Base-by-base conservation (phyloP, 2,797 vertebrate genomes). In the Sternarchorhynchus goeldii region DNA sequence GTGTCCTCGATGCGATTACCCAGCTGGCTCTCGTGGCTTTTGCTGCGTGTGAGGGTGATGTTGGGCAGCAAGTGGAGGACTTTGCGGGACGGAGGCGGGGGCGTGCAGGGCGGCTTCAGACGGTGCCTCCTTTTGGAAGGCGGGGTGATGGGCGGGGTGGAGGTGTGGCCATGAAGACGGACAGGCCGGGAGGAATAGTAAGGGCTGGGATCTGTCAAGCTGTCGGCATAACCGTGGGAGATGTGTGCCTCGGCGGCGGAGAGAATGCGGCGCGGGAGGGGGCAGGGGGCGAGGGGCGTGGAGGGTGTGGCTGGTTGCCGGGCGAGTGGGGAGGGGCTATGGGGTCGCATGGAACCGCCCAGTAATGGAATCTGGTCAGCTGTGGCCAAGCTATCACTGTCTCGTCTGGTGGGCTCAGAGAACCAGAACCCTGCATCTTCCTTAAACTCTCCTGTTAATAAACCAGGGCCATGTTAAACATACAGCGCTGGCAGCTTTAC, bases 11-110 rank as follows among this genome's bases (percentile, higher is more conserved):
- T 97, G 87, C 97, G 95, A 90, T 99, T 96, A 31, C 96, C 97
- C 83, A 99, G 88, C 91, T 99, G 98, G 0, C 96, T 98, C 90
- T 99, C 97, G 0, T 99, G 97, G 84, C 97, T 99, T 84, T 98
- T 99, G 94, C 98, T 99, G 80, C 97, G 94, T 0, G 96, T 97
- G 84, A 99, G 94, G 0, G 95, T 91, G 64, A 97, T 96, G 86
- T 97, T 96, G 87, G 91, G 95, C 34, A 96, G 95, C 17, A 99
- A 93, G 81, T 98, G 94, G 83, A 96, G 94, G 78, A 95, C 92
- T 85, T 97, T 97, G 82, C 97, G 96, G 65, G 97, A 94, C 4
- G 95, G 95, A 2, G 98, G 96, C 0, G 97, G 98, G 0, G 97
- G 97, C 0, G 98, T 98, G 81, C 96, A 98, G 64, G 97, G 94